These are phyloP conservation scores for Epinephelus moara DNA, from an alignment of 2,113 vertebrate genomes.

Conservation along the genomic window DNA sequence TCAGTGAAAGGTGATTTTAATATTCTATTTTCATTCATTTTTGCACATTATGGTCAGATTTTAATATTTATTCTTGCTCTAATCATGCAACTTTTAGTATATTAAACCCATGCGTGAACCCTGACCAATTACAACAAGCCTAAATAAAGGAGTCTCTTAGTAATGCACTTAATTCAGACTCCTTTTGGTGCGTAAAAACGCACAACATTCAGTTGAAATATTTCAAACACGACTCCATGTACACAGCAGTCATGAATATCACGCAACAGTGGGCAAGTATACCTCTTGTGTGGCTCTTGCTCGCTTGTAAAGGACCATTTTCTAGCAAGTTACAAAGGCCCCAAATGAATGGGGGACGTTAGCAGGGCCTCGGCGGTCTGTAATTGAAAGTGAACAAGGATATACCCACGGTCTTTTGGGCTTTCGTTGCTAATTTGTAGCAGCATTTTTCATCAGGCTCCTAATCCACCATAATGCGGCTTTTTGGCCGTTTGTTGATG, in stretches of 20 bases:
- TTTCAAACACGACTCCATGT: conserved; percentile 38
- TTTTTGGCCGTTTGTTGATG: conserved; percentile 90
- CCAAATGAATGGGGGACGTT: conserved; percentile 80
- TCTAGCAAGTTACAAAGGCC: conserved; percentile 76
- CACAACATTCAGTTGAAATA: conserved; percentile 32
- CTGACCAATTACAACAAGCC: neutral
- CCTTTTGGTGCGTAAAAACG: conserved; percentile 26
- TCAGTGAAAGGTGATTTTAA: neutral
- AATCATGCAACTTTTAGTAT: neutral
- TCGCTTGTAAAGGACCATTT: conserved; percentile 77
- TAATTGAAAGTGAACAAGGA: conserved; percentile 87
- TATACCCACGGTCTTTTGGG: conserved; percentile 82
- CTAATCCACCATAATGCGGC: conserved; percentile 85
- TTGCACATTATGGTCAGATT: neutral
- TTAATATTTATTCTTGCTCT: neutral
- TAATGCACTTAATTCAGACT: conserved; percentile 18
- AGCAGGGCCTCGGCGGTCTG: conserved; percentile 74
- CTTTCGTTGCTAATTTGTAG: conserved; percentile 87
- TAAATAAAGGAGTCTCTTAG: neutral
- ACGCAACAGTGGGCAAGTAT: conserved; percentile 76
- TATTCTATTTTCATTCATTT: neutral
- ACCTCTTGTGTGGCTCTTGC: conserved; percentile 80
- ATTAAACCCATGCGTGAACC: too few species aligned
- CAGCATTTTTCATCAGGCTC: conserved; percentile 85
- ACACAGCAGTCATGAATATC: conserved; percentile 63